Base-by-base conservation (phyloP, 2,797 vertebrate genomes). In the Leucoraja ocellata region DNA sequence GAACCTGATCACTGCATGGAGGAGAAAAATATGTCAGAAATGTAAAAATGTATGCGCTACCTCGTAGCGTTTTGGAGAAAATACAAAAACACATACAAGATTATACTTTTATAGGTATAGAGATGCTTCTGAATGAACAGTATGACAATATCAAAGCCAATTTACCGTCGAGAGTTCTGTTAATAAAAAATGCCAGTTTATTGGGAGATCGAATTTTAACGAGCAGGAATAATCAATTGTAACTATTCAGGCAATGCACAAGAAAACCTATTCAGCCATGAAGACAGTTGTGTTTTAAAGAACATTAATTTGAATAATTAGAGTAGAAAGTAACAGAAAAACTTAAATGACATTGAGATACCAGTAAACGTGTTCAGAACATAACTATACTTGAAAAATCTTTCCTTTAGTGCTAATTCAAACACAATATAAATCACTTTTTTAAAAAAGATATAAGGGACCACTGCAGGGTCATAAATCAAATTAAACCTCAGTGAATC, bases 151-250 rank as follows among this genome's bases (percentile, higher is more conserved):
- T 21, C 28, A 88, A 83, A 61, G 58, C 81, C 23, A 13, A 14
- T 61, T 84, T 28, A 84, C 61, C 36, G 0, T 18, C 9, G 65
- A 36, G n/a, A n/a, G 61, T 65, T 88, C 46, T 18, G n/a, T 88
- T 18, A 13, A 61, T 61, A 84, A 28, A 86, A 65, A 86, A 7
- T n/a, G 13, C 13, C 10, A 25, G n/a, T n/a, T 32, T 6, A 16
- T 63, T 86, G 58, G 28, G n/a, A 86, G 83, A 86, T 28, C 32
- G 83, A 63, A 86, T 86, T 14, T 86, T 65, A 86, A 25, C n/a
- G 32, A 86, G 58, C 61, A 88, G 61, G 36, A n/a, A 65, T 36
- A 28, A 68, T 88, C 68, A 14, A 88, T 88, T 68, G 84, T 36
- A n/a, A 68, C 61, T 88, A 18, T 68, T 88, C 16, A 36, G 14